phyloP scores from a whole-genome alignment of 2,888 invertebrate genomes.

The Gandaritis pyraliata region DNA sequence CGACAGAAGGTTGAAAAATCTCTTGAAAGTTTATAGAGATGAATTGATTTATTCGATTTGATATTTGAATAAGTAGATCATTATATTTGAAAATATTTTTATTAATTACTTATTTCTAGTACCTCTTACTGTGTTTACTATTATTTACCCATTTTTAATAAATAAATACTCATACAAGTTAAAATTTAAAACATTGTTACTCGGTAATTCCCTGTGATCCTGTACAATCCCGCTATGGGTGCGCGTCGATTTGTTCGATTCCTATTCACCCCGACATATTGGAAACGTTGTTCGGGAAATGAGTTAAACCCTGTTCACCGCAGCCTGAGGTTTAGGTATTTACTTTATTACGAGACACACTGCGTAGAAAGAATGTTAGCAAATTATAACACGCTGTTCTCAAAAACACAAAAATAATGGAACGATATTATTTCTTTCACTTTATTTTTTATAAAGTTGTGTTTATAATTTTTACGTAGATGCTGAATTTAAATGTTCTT shows the following conservation, averaged over 20 bases:
- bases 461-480: too few relatives aligned
- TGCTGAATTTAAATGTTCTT: too few relatives aligned
- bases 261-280: constrained; percentile 74
- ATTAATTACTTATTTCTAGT: too few relatives aligned
- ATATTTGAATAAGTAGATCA: too few relatives aligned
- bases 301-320: constrained; percentile 79
- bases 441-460: too few relatives aligned
- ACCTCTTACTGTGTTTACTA: too few relatives aligned
- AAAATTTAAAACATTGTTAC: constrained; percentile 12
- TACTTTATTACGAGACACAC: constrained; percentile 62
- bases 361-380: constrained; percentile 20
- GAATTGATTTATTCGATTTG: too few relatives aligned
- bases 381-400: not conserved
- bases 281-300: constrained; percentile 74
- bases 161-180: not conserved
- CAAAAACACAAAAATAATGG: not conserved
- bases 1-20: too few relatives aligned
- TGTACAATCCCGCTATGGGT: constrained; percentile 58
- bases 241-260: constrained; percentile 63
- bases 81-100: too few relatives aligned
- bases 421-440: too few relatives aligned
- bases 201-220: constrained; percentile 43
- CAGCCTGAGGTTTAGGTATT: constrained; percentile 68
- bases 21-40: too few relatives aligned
- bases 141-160: too few relatives aligned